Evolutionary conservation across 1,140 invertebrate species (phyloP).

Genomic region (Drosophila prosaltans): DNA sequence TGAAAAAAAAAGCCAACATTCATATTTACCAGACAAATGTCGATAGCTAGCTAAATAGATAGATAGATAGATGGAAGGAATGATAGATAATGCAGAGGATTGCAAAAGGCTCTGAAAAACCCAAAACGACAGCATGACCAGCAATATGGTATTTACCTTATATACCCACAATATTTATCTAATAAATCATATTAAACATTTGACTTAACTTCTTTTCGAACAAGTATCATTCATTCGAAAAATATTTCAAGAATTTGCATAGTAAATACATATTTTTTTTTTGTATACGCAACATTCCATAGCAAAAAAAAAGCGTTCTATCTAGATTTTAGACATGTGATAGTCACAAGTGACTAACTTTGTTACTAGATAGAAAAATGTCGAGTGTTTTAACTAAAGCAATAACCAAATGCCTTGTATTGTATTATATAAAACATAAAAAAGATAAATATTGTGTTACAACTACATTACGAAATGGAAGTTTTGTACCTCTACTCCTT

Average conservation of each 20-base stretch:
- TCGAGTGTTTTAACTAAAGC: no score
- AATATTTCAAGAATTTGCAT: slow-evolving; percentile 48
- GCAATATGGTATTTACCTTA: slow-evolving; percentile 27
- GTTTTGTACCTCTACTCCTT: neutral
- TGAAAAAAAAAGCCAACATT: slow-evolving; percentile 1
- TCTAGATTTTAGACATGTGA: neutral
- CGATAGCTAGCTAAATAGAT: slow-evolving; percentile 7
- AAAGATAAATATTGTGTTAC: no score
- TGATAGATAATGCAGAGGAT: slow-evolving; percentile 7
- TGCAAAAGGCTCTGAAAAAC: neutral
- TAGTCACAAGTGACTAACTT: no score
- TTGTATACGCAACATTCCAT: slow-evolving; percentile 14
- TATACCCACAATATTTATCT: slow-evolving; percentile 7
- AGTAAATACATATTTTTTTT: slow-evolving; percentile 3
- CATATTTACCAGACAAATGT: slow-evolving; percentile 8
- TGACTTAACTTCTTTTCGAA: slow-evolving; percentile 30
- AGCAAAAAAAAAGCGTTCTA: neutral
- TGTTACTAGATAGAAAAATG: no score
- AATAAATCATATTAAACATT: slow-evolving; percentile 28
- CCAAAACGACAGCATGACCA: slow-evolving; percentile 21
- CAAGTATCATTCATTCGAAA: slow-evolving; percentile 29
- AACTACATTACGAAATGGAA: neutral
- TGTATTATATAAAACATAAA: no score
- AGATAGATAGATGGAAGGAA: slow-evolving; percentile 10
- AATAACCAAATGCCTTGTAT: no score